These are phyloP conservation scores for Geodia barretti DNA, from an alignment of 37 sponge, comb jelly and placozoan species.

Conservation along the genomic window DNA sequence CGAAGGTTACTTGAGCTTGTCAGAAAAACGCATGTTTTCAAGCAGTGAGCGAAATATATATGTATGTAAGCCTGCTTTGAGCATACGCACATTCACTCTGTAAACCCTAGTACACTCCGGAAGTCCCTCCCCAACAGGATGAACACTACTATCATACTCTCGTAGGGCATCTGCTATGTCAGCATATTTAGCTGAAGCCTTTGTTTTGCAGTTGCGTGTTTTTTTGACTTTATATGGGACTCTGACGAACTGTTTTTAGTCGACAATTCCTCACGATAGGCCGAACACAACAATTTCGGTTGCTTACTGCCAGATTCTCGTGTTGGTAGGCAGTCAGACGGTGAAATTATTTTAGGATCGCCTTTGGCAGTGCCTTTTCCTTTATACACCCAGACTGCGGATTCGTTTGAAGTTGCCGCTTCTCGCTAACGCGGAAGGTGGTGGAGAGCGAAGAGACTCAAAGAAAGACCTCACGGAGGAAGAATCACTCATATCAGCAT, in stretches of 20 bases:
- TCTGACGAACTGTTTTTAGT: conserved; percentile 22
- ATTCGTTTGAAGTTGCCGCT: not conserved
- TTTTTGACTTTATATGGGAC: conserved; percentile 23
- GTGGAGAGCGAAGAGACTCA: not conserved
- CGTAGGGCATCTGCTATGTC: conserved; percentile 36
- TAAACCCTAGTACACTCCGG: conserved; percentile 33
- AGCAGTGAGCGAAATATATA: conserved; percentile 22
- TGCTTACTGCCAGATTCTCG: not conserved
- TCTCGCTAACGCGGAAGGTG: not conserved
- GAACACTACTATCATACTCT: conserved; percentile 10
- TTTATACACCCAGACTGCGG: not conserved
- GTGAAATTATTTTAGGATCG: not conserved
- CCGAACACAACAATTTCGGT: conserved; percentile 16
- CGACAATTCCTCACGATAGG: conserved; percentile 38
- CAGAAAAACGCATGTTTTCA: too few species aligned
- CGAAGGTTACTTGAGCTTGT: not conserved
- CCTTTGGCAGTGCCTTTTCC: not conserved
- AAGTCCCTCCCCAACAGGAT: conserved; percentile 30
- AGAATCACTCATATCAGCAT: not conserved
- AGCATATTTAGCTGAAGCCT: not conserved
- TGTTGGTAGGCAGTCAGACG: not conserved
- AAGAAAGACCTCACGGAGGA: not conserved
- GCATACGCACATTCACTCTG: conserved; percentile 29
- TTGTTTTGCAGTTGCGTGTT: conserved; percentile 41
- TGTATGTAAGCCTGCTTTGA: conserved; percentile 43